Evolutionary conservation across 1,140 invertebrate genomes (phyloP).

Genomic region (Choristoneura fumiferana): DNA sequence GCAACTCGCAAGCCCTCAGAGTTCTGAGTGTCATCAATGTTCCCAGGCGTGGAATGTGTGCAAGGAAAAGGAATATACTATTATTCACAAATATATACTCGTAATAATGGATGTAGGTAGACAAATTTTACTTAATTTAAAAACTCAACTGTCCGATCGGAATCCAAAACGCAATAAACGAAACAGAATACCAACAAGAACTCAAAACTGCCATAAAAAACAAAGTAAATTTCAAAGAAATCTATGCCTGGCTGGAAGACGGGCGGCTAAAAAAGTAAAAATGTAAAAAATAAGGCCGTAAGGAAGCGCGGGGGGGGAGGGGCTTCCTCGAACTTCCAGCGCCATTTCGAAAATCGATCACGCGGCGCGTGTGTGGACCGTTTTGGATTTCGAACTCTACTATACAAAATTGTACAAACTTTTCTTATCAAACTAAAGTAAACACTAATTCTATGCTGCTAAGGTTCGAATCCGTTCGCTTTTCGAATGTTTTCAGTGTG

Average conservation of each 20-base stretch:
- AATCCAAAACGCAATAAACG: no score
- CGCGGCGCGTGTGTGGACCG: slow-evolving; percentile 57
- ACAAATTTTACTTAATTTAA: no score
- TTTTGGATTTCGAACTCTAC: slow-evolving; percentile 46
- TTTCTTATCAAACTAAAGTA: slow-evolving; percentile 13
- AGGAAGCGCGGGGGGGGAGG: slow-evolving; percentile 20
- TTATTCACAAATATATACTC: no score
- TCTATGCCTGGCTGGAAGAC: slow-evolving; percentile 18
- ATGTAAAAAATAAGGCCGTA: slow-evolving; percentile 10
- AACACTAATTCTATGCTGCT: neutral
- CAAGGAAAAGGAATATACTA: no score
- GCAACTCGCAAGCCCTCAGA: no score
- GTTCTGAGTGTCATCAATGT: no score
- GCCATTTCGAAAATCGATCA: slow-evolving; percentile 71
- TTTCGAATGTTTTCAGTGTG: slow-evolving; percentile 1
- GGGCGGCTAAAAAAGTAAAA: slow-evolving; percentile 9
- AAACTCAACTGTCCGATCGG: no score
- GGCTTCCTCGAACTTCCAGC: slow-evolving; percentile 18
- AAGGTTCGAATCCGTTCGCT: neutral
- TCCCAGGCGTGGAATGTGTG: no score
- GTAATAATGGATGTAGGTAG: no score
- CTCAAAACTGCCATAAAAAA: neutral
- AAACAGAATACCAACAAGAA: no score
- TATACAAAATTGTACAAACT: slow-evolving; percentile 41
- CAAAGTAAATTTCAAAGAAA: slow-evolving; percentile 15